Evolutionary conservation across 2,113 vertebrate genomes (phyloP).

Genomic region (Paradisaea rubra): DNA sequence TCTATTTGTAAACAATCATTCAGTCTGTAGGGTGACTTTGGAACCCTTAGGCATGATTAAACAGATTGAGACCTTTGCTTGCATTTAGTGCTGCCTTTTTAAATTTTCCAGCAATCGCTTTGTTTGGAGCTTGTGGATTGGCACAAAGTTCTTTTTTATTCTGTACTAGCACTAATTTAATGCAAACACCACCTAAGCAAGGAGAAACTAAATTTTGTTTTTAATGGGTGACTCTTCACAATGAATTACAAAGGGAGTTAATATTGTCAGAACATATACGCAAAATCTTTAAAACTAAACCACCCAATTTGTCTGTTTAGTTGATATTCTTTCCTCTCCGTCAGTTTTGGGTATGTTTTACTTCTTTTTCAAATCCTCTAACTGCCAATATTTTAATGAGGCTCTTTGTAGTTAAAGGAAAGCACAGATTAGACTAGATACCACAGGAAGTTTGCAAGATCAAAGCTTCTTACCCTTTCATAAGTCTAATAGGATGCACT

Average conservation of each 20-base stretch:
- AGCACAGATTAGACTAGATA: background rate
- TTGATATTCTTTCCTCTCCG: background rate
- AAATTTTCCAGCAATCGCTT: background rate
- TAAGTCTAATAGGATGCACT: background rate
- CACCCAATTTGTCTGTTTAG: background rate
- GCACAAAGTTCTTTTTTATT: background rate
- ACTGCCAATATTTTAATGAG: conserved; percentile 3
- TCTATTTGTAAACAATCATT: conserved; percentile 24
- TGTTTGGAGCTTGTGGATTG: background rate
- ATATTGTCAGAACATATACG: background rate
- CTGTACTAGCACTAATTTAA: background rate
- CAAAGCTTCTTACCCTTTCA: background rate
- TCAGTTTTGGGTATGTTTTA: background rate
- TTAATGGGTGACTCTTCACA: background rate
- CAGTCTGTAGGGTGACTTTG: background rate
- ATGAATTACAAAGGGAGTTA: background rate
- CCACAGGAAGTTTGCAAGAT: background rate
- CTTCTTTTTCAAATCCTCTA: background rate
- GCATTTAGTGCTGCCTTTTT: background rate
- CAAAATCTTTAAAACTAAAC: background rate
- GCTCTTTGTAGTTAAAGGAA: background rate
- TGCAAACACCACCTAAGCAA: background rate
- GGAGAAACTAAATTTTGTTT: background rate
- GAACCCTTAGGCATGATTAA: background rate
- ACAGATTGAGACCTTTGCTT: background rate